These are phyloP conservation scores for Halcyon senegalensis DNA, from an alignment of 2,113 vertebrate species.

Conservation along the genomic window DNA sequence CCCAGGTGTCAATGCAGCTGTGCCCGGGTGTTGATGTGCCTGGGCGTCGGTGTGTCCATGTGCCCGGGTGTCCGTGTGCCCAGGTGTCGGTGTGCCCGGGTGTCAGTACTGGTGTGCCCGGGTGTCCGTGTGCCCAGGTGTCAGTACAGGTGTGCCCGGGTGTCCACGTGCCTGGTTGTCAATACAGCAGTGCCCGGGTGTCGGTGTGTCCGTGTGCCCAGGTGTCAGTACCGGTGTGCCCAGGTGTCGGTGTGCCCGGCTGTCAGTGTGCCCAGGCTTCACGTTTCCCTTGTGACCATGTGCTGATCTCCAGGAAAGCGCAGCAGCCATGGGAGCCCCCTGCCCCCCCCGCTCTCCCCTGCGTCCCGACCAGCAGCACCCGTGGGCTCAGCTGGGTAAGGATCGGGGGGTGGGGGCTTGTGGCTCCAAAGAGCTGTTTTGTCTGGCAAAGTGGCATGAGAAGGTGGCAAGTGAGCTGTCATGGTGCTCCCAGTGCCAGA, in stretches of 20 bases:
- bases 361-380: rapidly evolving
- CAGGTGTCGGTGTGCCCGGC: rapidly evolving
- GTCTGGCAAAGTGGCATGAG: background rate
- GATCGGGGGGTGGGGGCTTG: rapidly evolving
- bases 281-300: background rate
- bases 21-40: no score
- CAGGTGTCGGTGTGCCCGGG: background rate
- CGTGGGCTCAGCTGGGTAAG: background rate
- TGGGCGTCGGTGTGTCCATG: no score
- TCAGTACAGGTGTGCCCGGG: no score
- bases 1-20: no score
- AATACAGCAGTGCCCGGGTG: background rate
- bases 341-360: rapidly evolving
- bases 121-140: no score
- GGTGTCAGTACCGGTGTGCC: no score
- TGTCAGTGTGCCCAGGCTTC: background rate
- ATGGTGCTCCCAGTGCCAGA: rapidly evolving
- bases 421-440: background rate
- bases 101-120: rapidly evolving
- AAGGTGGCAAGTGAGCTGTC: background rate
- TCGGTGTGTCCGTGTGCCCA: rapidly evolving
- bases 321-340: background rate
- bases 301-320: background rate
- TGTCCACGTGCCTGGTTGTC: no score
- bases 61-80: no score